phyloP scores from a whole-genome alignment of 2,888 invertebrate species.

The Synergus japonicus region DNA sequence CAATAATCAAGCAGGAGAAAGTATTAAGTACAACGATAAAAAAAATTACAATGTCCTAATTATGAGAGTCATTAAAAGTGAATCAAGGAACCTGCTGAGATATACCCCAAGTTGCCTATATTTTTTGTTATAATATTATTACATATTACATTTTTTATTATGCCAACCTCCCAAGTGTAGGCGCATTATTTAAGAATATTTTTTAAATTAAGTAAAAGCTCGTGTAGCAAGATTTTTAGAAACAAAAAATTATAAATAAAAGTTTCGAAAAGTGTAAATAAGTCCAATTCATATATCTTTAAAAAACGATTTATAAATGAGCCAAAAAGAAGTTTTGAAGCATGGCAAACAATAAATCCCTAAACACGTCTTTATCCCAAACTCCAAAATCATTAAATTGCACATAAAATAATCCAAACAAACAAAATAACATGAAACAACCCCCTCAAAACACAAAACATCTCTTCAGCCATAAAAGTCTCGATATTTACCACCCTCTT shows the following conservation, averaged over 20 bases:
- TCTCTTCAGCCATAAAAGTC: neutral
- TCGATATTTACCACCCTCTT: neutral
- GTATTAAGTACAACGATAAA: constrained; percentile 13
- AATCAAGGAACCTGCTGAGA: neutral
- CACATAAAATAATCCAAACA: neutral
- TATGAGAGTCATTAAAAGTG: constrained; percentile 13
- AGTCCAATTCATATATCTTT: too few species aligned
- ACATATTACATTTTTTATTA: constrained; percentile 5
- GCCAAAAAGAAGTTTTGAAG: too few species aligned
- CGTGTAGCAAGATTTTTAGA: neutral
- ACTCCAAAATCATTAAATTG: neutral
- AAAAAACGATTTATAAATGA: too few species aligned
- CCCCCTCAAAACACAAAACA: neutral
- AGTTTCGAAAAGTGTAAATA: neutral
- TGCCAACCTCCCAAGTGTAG: neutral
- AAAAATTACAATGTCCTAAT: neutral
- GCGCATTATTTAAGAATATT: neutral
- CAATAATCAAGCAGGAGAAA: constrained; percentile 5
- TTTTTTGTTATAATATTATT: neutral
- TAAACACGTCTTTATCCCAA: neutral
- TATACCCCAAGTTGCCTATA: neutral
- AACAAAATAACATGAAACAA: neutral
- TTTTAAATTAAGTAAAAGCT: neutral
- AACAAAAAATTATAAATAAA: neutral
- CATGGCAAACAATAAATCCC: neutral